These are phyloP conservation scores for Hyalella azteca DNA, from an alignment of 2,888 invertebrate species.

Conservation along the genomic window DNA sequence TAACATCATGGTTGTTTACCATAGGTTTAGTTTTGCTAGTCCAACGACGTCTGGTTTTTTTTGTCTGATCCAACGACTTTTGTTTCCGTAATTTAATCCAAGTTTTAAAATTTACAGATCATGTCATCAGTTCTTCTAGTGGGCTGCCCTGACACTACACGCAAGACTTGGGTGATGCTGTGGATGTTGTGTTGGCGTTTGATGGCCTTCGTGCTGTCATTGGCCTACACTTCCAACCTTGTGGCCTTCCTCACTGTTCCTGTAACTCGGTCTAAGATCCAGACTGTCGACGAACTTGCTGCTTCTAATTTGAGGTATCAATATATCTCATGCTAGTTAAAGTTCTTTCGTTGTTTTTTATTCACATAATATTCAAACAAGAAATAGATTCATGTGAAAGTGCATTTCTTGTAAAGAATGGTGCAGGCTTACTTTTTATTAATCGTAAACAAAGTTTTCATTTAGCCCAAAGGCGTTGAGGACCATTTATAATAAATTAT, in stretches of 20 bases:
- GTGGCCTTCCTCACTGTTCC: slow-evolving; percentile 51
- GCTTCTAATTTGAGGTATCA: slow-evolving; percentile 42
- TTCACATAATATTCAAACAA: background rate
- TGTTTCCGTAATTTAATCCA: too few species aligned
- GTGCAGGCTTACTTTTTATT: background rate
- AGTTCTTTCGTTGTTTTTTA: background rate
- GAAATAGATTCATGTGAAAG: background rate
- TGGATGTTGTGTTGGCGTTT: slow-evolving; percentile 43
- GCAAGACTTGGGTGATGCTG: background rate
- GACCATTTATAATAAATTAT: too few species aligned
- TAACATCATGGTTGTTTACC: too few species aligned
- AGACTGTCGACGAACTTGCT: slow-evolving; percentile 46
- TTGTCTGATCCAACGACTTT: too few species aligned
- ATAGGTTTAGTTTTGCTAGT: too few species aligned
- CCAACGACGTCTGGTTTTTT: too few species aligned
- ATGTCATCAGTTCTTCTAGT: background rate
- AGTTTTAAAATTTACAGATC: too few species aligned
- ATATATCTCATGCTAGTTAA: background rate
- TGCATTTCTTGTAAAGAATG: background rate
- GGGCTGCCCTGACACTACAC: background rate
- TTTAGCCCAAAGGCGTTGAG: too few species aligned
- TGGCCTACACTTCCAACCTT: slow-evolving; percentile 48
- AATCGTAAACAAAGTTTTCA: background rate
- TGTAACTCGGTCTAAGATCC: slow-evolving; percentile 44
- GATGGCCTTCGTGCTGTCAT: slow-evolving; percentile 39